Evolutionary conservation across 2,888 invertebrate species (phyloP).

Genomic region (Lithophane leautieri): DNA sequence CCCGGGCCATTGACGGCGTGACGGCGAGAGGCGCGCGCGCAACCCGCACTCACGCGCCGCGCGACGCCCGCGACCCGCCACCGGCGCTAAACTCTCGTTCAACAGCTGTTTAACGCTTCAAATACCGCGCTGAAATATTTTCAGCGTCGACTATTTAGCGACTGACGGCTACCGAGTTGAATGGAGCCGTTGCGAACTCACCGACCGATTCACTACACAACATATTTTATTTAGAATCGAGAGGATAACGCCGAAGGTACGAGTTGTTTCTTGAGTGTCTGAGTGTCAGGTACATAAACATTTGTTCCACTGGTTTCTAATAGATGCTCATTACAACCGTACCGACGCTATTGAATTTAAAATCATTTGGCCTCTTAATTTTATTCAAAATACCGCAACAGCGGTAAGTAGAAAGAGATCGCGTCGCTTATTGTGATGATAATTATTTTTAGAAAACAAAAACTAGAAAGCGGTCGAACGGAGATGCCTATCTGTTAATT

Average conservation of each 20-base stretch:
- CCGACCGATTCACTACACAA: slow-evolving; percentile 67
- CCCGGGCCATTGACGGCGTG: slow-evolving; percentile 88
- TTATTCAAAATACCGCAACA: slow-evolving; percentile 89
- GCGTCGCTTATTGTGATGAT: slow-evolving; percentile 89
- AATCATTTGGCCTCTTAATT: slow-evolving; percentile 85
- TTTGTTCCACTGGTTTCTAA: slow-evolving; percentile 81
- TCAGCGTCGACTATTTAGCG: slow-evolving; percentile 73
- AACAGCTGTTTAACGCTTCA: slow-evolving; percentile 84
- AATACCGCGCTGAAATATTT: slow-evolving; percentile 81
- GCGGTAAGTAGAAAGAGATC: slow-evolving; percentile 89
- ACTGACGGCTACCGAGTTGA: slow-evolving; percentile 59
- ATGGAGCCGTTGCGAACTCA: slow-evolving; percentile 65
- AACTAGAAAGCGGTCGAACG: slow-evolving; percentile 88
- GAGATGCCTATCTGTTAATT: slow-evolving; percentile 89
- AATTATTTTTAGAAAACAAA: slow-evolving; percentile 90
- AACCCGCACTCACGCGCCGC: slow-evolving; percentile 62
- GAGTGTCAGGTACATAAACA: slow-evolving; percentile 71
- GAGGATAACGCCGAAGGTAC: slow-evolving; percentile 52
- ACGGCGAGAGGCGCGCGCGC: slow-evolving; percentile 70
- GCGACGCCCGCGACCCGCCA: slow-evolving; percentile 63
- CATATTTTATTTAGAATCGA: slow-evolving; percentile 65
- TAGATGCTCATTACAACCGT: slow-evolving; percentile 80
- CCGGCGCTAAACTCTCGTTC: slow-evolving; percentile 71
- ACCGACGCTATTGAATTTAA: slow-evolving; percentile 79
- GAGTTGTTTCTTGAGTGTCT: slow-evolving; percentile 63